Conservation (phyloP, 2,888 invertebrate genomes). For the Piscicola geometra region DNA sequence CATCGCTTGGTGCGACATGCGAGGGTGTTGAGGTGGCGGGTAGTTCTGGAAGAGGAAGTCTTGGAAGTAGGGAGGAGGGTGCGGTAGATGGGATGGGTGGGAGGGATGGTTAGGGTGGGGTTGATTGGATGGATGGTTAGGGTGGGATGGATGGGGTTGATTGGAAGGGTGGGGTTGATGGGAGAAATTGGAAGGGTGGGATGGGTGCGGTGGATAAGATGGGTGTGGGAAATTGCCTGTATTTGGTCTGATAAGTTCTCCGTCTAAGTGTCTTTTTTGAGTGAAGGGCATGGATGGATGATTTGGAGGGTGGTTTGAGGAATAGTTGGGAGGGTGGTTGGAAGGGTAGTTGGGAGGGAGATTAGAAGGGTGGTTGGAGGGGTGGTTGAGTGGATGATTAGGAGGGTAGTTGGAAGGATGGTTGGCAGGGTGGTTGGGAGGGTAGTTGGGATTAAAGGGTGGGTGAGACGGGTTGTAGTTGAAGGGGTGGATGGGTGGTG, state of each 20-base stretch:
- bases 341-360: background rate
- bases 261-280: slow-evolving; percentile 17
- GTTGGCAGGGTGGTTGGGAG: background rate
- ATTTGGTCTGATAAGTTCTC: slow-evolving; percentile 1
- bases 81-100: background rate
- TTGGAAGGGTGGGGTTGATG: background rate
- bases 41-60: too few species aligned
- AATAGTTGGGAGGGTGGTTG: background rate
- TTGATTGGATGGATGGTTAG: too few species aligned
- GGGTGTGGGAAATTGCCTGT: too few species aligned
- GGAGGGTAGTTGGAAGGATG: background rate
- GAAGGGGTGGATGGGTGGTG: too few species aligned
- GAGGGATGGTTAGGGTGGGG: background rate
- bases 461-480: too few species aligned
- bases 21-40: background rate
- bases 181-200: background rate
- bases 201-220: too few species aligned
- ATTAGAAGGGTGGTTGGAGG: background rate
- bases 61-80: too few species aligned
- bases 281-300: background rate
- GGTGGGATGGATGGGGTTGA: background rate
- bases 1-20: background rate
- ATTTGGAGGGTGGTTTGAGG: background rate
- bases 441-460: background rate
- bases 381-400: too few species aligned